Percentiles rank a stretch among this genome's conserved stretches.
These are phyloP conservation scores for Diplosoma virens DNA, from an alignment of 23 tunicate species.

Conservation along the genomic window DNA sequence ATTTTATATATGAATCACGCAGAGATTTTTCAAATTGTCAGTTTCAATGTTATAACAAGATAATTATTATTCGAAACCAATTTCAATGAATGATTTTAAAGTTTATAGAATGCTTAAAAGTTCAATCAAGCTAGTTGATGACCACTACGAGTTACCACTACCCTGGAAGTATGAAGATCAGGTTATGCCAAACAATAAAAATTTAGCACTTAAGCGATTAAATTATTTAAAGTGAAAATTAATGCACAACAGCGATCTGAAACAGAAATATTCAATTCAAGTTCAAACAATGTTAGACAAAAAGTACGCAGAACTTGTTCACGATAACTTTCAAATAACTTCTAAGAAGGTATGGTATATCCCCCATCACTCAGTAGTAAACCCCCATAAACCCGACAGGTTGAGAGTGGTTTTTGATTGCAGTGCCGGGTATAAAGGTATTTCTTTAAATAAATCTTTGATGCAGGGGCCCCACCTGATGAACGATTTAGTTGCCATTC, in stretches of 20 bases:
- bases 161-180: constrained; percentile 21
- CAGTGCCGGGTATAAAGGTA: background rate
- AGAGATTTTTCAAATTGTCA: too few relatives aligned
- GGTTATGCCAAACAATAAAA: constrained; percentile 1
- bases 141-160: background rate
- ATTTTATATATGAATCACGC: too few relatives aligned
- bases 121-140: background rate
- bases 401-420: too few relatives aligned
- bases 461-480: constrained; percentile 39
- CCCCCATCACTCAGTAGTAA: constrained; percentile 3
- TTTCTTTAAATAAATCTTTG: background rate
- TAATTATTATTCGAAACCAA: too few relatives aligned
- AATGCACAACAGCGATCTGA: background rate
- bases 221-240: background rate
- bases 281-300: background rate
- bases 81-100: background rate
- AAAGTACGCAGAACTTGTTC: background rate
- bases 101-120: background rate
- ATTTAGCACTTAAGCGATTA: background rate
- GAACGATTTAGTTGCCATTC: too few relatives aligned
- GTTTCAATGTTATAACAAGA: too few relatives aligned
- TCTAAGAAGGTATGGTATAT: background rate
- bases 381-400: background rate
- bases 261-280: background rate
- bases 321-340: too few relatives aligned